These are phyloP conservation scores for Melanotaenia duboulayi DNA, from an alignment of 2,113 vertebrate species.

Conservation along the genomic window DNA sequence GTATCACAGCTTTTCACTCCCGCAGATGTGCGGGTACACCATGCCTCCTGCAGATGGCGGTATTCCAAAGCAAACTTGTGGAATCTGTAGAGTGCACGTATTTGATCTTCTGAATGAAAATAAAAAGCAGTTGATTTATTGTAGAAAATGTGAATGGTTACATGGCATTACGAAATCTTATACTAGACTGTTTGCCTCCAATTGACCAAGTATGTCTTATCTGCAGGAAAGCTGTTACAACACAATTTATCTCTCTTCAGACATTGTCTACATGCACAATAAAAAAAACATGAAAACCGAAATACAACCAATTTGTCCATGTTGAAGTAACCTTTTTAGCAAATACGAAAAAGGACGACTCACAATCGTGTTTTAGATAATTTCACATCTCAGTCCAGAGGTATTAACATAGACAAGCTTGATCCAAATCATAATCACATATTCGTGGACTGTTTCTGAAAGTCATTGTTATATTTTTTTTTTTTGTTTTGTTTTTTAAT, in stretches of 20 bases:
- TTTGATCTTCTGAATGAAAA: constrained; percentile 28
- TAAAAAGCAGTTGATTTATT: neutral
- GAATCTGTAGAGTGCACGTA: neutral
- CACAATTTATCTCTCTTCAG: neutral
- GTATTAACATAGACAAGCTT: neutral
- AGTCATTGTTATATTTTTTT: too few relatives aligned
- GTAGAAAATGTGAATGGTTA: constrained; percentile 25
- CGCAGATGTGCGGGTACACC: neutral
- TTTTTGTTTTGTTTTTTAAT: too few relatives aligned
- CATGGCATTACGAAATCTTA: neutral
- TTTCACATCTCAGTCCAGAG: constrained; percentile 22
- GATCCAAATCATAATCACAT: too few relatives aligned
- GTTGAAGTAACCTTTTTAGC: neutral
- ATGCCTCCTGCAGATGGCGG: constrained; percentile 63
- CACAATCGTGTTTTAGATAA: constrained; percentile 32
- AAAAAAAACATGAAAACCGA: neutral
- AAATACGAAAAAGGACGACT: constrained; percentile 24
- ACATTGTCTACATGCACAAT: neutral
- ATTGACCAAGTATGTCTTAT: neutral
- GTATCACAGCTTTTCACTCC: neutral
- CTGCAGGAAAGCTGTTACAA: neutral
- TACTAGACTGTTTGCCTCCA: neutral
- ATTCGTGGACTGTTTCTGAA: too few relatives aligned
- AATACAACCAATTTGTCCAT: constrained; percentile 4
- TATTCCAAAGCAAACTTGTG: constrained; percentile 59